phyloP scores from a whole-genome alignment of 2,888 invertebrate genomes.

The Chalcis sispes region DNA sequence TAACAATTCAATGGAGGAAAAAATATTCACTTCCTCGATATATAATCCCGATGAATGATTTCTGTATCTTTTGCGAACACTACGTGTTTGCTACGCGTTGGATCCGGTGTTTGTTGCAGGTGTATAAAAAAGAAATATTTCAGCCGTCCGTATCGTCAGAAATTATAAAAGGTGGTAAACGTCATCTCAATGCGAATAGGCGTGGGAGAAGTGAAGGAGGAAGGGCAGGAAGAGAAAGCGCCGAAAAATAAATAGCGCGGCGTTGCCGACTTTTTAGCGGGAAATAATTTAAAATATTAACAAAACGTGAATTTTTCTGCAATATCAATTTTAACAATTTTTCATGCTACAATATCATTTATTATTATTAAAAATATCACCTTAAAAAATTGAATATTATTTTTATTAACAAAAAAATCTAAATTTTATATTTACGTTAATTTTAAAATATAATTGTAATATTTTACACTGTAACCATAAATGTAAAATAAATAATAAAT shows the following conservation, averaged over 20 bases:
- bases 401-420: no score
- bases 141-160: slow-evolving; percentile 31
- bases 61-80: not conserved
- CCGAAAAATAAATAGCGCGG: not conserved
- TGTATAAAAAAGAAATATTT: not conserved
- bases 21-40: not conserved
- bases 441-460: no score
- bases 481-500: no score
- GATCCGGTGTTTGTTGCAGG: not conserved
- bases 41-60: not conserved
- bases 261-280: slow-evolving; percentile 26
- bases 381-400: no score
- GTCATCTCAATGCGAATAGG: slow-evolving; percentile 34
- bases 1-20: not conserved
- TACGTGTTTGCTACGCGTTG: no score
- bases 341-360: no score
- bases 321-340: no score
- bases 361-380: no score
- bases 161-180: slow-evolving; percentile 47
- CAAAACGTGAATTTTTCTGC: no score
- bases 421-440: no score
- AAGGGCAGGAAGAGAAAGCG: not conserved
- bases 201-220: slow-evolving; percentile 5
- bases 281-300: not conserved
- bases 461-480: no score